These are phyloP conservation scores for Phenganax marumi DNA, from an alignment of 92 coral and sea anemone species.

Conservation along the genomic window DNA sequence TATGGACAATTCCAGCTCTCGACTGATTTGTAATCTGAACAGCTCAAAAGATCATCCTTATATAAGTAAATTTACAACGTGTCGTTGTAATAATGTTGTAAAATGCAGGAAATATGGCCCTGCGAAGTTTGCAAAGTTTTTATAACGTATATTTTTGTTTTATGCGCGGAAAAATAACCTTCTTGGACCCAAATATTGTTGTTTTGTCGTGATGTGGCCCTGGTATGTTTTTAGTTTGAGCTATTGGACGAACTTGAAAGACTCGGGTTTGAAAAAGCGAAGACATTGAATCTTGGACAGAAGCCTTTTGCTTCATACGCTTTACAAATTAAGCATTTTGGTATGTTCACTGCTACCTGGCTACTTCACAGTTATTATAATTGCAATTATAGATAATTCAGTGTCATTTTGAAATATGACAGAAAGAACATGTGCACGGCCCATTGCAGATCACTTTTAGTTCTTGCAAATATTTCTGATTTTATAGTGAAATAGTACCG, in stretches of 20 bases:
- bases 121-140: too few relatives aligned
- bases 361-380: not conserved
- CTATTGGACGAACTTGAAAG: conserved; percentile 2
- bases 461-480: too few relatives aligned
- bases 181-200: not conserved
- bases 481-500: too few relatives aligned
- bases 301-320: conserved; percentile 10
- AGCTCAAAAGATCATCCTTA: too few relatives aligned
- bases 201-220: not conserved
- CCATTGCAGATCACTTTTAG: too few relatives aligned
- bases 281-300: not conserved
- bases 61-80: too few relatives aligned
- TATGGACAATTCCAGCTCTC: not conserved
- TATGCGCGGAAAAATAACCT: too few relatives aligned
- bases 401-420: not conserved
- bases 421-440: not conserved
- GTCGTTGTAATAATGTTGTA: too few relatives aligned
- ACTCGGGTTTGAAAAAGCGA: conserved; percentile 27
- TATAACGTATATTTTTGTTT: too few relatives aligned
- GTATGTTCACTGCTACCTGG: not conserved
- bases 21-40: too few relatives aligned
- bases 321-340: not conserved
- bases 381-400: not conserved
- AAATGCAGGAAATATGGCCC: too few relatives aligned
- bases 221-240: not conserved